Percentiles rank a stretch among this genome's conserved stretches.
Evolutionary conservation across 2,888 invertebrate species (phyloP).

Genomic region (Achlya flavicornis): DNA sequence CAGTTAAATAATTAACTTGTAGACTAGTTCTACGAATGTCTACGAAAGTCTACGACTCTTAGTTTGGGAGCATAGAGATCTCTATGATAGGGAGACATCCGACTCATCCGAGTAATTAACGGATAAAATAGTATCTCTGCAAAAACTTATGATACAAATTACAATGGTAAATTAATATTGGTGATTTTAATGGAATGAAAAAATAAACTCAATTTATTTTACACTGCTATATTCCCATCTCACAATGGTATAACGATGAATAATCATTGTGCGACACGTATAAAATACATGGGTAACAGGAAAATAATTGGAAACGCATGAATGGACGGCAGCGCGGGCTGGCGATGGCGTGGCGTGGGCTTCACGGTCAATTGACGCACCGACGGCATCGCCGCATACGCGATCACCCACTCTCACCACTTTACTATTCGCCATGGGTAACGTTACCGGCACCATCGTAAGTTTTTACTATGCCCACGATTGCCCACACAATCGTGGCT

Average conservation of each 20-base stretch:
- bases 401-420: slow-evolving; percentile 37
- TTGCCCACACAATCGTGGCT: not conserved
- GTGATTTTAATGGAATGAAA: too few relatives aligned
- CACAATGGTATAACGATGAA: not conserved
- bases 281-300: slow-evolving; percentile 29
- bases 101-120: not conserved
- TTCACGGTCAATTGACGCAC: slow-evolving; percentile 45
- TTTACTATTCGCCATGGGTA: slow-evolving; percentile 35
- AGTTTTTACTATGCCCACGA: not conserved
- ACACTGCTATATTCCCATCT: too few relatives aligned
- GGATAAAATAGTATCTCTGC: not conserved
- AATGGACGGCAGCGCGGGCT: slow-evolving; percentile 36
- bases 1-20: not conserved
- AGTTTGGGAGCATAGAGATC: too few relatives aligned
- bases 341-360: slow-evolving; percentile 42
- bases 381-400: slow-evolving; percentile 9
- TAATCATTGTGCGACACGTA: not conserved
- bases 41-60: slow-evolving; percentile 2
- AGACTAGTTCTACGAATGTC: not conserved
- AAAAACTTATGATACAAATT: too few relatives aligned
- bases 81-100: not conserved
- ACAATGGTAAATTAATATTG: too few relatives aligned
- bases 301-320: slow-evolving; percentile 49
- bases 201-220: not conserved
- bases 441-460: not conserved